Evolutionary conservation across 2,888 invertebrate genomes (phyloP).

Genomic region (Zhuqinia jingwanae): DNA sequence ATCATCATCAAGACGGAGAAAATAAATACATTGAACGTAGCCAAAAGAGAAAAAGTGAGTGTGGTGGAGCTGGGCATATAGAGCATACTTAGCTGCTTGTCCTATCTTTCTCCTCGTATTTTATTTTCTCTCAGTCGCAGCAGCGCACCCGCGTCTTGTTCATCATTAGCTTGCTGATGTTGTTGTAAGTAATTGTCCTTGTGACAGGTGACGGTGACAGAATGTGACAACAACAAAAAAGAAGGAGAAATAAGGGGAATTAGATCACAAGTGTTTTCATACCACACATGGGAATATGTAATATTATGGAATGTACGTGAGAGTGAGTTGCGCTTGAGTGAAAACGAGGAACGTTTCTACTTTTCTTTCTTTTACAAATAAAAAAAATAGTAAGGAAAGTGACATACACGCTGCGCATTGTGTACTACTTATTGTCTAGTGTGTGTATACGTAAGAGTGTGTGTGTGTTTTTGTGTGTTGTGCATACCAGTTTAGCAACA

Average conservation of each 20-base stretch:
- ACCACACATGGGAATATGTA: not conserved
- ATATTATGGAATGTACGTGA: not conserved
- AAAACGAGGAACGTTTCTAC: not conserved
- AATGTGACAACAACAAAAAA: constrained; percentile 41
- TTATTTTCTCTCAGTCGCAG: constrained; percentile 18
- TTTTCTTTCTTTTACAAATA: not conserved
- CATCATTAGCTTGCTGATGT: constrained; percentile 44
- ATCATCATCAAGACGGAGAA: not conserved
- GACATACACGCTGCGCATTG: not conserved
- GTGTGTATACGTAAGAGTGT: not conserved
- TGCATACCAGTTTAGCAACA: not conserved
- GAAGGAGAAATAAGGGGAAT: not conserved
- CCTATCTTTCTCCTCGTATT: not conserved
- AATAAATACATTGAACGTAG: constrained; percentile 37
- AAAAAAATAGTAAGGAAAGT: not conserved
- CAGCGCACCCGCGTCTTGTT: constrained; percentile 30
- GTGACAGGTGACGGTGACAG: constrained; percentile 62
- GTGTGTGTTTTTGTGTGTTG: not conserved
- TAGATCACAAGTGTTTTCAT: not conserved
- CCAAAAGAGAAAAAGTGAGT: not conserved
- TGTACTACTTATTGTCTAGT: too few species aligned
- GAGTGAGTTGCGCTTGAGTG: constrained; percentile 25
- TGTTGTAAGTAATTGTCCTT: constrained; percentile 53
- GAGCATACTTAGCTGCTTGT: not conserved
- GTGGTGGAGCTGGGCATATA: too few species aligned